A percentile compares a stretch with the other conserved stretches of the same genome.
These are phyloP conservation scores for Delichon dasypus DNA, from an alignment of 2,797 vertebrate species.

Conservation along the genomic window DNA sequence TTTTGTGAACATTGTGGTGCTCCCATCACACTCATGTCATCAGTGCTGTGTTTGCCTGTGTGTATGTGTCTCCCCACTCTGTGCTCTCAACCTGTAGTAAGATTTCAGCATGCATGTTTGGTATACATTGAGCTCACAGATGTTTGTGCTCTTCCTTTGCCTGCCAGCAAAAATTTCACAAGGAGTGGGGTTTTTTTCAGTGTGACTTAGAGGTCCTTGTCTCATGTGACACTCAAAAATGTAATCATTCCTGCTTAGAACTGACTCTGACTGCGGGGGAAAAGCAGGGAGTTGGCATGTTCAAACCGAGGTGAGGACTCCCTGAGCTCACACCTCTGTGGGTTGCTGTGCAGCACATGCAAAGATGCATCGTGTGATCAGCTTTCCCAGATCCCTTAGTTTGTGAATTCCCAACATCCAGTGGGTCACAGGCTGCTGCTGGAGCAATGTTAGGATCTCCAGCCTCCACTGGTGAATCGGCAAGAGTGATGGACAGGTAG, in stretches of 20 bases:
- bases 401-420: neutral
- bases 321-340: neutral
- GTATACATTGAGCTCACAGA: neutral
- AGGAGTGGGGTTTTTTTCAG: neutral
- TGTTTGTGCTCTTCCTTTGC: neutral
- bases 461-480: neutral
- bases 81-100: neutral
- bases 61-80: neutral
- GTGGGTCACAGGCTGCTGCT: neutral
- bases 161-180: slow-evolving; percentile 15
- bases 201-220: neutral
- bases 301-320: neutral
- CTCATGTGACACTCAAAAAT: slow-evolving; percentile 35
- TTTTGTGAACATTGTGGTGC: neutral
- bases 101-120: neutral
- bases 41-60: neutral
- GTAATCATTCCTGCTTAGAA: neutral
- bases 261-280: neutral
- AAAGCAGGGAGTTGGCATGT: neutral
- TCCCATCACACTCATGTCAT: neutral
- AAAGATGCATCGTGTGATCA: neutral
- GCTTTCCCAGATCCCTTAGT: neutral
- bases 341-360: neutral
- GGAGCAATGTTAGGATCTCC: neutral
- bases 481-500: neutral